phyloP scores from a whole-genome alignment of 1,140 invertebrate genomes.

The Cyrtorhinus lividipennis region DNA sequence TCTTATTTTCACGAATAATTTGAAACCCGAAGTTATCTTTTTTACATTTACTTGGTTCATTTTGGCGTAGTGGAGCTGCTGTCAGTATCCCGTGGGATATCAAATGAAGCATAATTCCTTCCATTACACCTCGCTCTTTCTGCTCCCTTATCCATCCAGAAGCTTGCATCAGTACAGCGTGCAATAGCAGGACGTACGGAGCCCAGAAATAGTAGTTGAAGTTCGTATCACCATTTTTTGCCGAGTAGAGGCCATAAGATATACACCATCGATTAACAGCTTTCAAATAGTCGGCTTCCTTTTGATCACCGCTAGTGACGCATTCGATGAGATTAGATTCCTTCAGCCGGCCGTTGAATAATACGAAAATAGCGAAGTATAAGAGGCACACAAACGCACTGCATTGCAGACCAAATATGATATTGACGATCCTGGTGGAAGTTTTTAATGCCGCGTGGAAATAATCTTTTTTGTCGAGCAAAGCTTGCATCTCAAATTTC shows the following conservation, averaged over 20 bases:
- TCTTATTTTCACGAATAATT: too few relatives aligned
- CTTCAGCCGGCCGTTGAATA: not conserved
- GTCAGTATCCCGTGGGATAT: not conserved
- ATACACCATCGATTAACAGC: not conserved
- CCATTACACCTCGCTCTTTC: not conserved
- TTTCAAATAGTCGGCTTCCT: not conserved
- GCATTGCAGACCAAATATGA: not conserved
- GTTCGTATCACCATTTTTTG: not conserved
- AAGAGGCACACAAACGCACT: not conserved
- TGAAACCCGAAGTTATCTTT: not conserved
- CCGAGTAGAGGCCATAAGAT: not conserved
- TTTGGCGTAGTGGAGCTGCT: not conserved
- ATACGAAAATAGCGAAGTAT: not conserved
- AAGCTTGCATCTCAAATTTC: not conserved
- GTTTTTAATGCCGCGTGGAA: not conserved
- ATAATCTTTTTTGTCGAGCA: not conserved
- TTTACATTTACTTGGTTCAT: not conserved
- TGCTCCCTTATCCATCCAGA: not conserved
- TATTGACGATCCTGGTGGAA: not conserved
- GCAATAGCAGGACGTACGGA: not conserved
- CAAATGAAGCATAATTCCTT: not conserved
- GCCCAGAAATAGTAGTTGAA: not conserved
- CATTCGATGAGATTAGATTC: not conserved
- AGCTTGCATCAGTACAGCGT: not conserved
- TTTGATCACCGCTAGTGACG: not conserved